phyloP scores from a whole-genome alignment of 2,888 invertebrate genomes.

The Alloplasta piceator region DNA sequence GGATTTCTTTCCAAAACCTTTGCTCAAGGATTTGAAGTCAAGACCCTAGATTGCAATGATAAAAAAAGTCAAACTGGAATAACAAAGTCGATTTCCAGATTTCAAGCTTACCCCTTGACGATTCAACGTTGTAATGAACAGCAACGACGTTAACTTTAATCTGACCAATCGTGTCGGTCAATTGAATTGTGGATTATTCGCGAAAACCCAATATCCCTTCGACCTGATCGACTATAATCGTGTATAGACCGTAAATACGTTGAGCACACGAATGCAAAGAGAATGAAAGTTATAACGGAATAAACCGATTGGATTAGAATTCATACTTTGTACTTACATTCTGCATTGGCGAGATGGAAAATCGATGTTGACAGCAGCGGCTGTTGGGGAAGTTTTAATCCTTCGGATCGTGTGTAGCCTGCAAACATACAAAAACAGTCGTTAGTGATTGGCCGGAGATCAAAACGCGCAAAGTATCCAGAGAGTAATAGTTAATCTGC shows the following conservation, averaged over 20 bases:
- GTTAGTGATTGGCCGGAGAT: background rate
- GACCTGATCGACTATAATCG: slow-evolving; percentile 16
- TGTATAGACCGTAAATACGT: background rate
- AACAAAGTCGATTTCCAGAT: too few species aligned
- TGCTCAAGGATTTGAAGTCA: too few species aligned
- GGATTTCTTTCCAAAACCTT: too few species aligned
- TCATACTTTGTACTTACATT: background rate
- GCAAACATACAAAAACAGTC: background rate
- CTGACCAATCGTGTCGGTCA: background rate
- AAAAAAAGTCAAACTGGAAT: too few species aligned
- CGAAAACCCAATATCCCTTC: slow-evolving; percentile 14
- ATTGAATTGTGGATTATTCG: slow-evolving; percentile 13
- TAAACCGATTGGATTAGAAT: slow-evolving; percentile 8
- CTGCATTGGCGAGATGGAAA: slow-evolving; percentile 28
- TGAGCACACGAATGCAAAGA: slow-evolving; percentile 6
- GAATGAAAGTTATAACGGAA: slow-evolving; percentile 23
- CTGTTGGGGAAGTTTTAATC: slow-evolving; percentile 8
- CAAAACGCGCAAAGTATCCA: background rate
- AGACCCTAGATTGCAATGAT: too few species aligned
- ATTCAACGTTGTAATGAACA: too few species aligned
- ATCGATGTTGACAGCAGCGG: slow-evolving; percentile 4
- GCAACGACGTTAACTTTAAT: too few species aligned
- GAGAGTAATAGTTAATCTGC: slow-evolving; percentile 40
- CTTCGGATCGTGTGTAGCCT: slow-evolving; percentile 1
- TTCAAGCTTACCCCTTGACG: too few species aligned